phyloP scores from a whole-genome alignment of 2,888 invertebrate genomes.

The Chromoteleia sp. region DNA sequence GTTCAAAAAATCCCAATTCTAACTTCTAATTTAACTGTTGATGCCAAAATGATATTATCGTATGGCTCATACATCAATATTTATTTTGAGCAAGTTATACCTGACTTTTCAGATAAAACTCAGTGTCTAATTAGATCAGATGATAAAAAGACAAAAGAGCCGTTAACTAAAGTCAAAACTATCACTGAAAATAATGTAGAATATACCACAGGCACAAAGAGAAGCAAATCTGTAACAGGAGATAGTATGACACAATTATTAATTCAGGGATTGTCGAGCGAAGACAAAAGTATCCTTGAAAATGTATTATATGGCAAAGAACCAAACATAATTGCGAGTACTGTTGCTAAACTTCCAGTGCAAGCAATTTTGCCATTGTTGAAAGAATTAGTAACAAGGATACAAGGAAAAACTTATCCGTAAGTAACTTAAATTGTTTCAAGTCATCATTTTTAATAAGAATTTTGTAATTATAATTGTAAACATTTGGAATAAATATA shows the following conservation, averaged over 20 bases:
- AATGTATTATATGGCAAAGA: conserved; percentile 90
- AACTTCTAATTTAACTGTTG: conserved; percentile 81
- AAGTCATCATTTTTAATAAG: too few relatives aligned
- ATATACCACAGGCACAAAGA: conserved; percentile 82
- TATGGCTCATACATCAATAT: conserved; percentile 78
- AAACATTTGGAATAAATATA: too few relatives aligned
- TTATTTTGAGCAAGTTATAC: conserved; percentile 79
- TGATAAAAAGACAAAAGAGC: conserved; percentile 81
- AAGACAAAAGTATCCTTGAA: conserved; percentile 90
- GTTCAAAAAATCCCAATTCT: conserved; percentile 87
- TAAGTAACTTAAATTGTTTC: too few relatives aligned
- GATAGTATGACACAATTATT: conserved; percentile 92
- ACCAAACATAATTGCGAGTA: conserved; percentile 89
- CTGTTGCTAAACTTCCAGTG: conserved; percentile 91
- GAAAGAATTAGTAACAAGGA: conserved; percentile 89
- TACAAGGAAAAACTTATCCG: conserved; percentile 89
- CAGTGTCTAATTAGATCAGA: conserved; percentile 85
- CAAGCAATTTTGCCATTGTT: conserved; percentile 90
- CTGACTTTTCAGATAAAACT: conserved; percentile 84
- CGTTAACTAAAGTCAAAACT: conserved; percentile 83
- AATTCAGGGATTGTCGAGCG: conserved; percentile 94
- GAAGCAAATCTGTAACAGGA: conserved; percentile 80
- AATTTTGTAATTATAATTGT: too few relatives aligned
- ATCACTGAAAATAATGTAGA: conserved; percentile 85
- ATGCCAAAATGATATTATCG: conserved; percentile 78